Conservation (phyloP, 1,140 invertebrate genomes). For the Drosophila biarmipes region DNA sequence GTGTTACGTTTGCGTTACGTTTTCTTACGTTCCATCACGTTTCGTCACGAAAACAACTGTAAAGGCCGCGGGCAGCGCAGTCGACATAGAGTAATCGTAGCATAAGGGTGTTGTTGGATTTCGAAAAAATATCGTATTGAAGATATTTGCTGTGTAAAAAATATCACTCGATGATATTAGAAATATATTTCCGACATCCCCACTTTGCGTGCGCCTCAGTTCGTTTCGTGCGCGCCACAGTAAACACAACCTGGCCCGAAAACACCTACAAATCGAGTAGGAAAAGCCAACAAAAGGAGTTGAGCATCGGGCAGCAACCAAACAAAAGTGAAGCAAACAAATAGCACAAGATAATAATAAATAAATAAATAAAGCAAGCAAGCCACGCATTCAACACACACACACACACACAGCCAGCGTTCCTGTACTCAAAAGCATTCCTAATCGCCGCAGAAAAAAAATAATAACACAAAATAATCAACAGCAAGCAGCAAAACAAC, state of each 20-base stretch:
- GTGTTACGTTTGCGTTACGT: too few species aligned
- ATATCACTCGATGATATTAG: too few species aligned
- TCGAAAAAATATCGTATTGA: too few species aligned
- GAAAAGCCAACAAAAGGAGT: constrained; percentile 3
- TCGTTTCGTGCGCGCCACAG: constrained; percentile 43
- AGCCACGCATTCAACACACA: constrained; percentile 10
- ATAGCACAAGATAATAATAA: constrained; percentile 41
- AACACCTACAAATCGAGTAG: constrained; percentile 3
- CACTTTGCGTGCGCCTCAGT: too few species aligned
- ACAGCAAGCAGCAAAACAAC: constrained; percentile 16
- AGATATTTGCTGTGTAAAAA: too few species aligned
- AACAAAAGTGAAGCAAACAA: constrained; percentile 29
- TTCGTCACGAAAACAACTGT: too few species aligned
- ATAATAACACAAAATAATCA: constrained; percentile 17
- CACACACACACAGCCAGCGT: constrained; percentile 66
- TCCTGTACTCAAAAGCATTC: constrained; percentile 81
- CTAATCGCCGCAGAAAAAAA: constrained; percentile 58
- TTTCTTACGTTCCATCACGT: too few species aligned
- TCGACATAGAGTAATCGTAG: too few species aligned
- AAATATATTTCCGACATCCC: too few species aligned
- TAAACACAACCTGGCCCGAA: not conserved
- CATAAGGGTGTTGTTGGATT: too few species aligned
- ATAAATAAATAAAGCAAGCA: constrained; percentile 32
- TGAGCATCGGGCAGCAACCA: constrained; percentile 28
- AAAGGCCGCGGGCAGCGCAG: too few species aligned